Base-by-base conservation (phyloP, 1,140 invertebrate species). In the Leptoteleia sp. region DNA sequence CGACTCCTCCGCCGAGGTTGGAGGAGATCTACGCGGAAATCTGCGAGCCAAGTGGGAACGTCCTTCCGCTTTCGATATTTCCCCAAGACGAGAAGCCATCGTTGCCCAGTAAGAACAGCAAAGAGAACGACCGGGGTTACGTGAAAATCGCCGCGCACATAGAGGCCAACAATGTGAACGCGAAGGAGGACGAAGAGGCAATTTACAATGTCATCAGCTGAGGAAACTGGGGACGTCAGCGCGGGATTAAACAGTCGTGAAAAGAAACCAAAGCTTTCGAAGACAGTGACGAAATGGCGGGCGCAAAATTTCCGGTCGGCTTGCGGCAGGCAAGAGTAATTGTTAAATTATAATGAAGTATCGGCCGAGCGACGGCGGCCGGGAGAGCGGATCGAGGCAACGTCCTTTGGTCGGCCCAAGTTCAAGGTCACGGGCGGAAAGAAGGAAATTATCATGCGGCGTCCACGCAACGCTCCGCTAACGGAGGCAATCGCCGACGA, bases 11-110 rank as follows among this genome's bases (percentile, higher is more conserved):
- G 25, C 84, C 84, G 0, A 72, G 72, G 47, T 48, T 76, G 0
- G 88, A 89, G 42, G 88, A 88, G 40, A 89, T 89, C 27, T 89
- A 89, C 16, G 87, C 88, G 4, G 88, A 88, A 75, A 88, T 89
- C 11, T 88, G 88, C 37, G 87, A 89, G 38, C 47, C 81, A 22
- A 29, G 81, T 37, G 62, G 42, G 55, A 50, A 80, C 37, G 43
- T 19, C 33, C 67, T 68, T 9, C 25, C 48, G 1, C 12, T 76
- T 4, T 43, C 48, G 9, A 73, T 67, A 25, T 70, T 79, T 11
- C 57, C 76, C 1, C 52, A 73, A 8, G 77, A 84, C 7, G 76
- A 82, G 3, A 87, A 87, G 16, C 81, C 83, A 16, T 65, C 64
- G 4, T 79, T 77, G 1, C 68, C 65, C 1, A 64, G 35, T 2